Conservation (phyloP, 1,140 invertebrate species). For the Anoplolepis gracilipes region DNA sequence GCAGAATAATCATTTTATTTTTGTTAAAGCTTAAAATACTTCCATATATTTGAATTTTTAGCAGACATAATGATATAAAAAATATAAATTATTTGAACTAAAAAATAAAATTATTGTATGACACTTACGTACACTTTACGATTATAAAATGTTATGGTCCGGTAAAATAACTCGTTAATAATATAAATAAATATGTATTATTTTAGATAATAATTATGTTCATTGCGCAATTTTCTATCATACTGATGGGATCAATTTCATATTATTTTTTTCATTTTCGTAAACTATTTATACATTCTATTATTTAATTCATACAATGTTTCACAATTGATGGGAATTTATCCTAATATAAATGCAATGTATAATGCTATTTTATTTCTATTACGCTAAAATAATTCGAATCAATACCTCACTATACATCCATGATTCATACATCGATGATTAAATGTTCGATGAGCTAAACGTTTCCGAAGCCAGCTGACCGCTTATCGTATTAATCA, state of each 20-base stretch:
- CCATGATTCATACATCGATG: neutral
- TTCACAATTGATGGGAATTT: neutral
- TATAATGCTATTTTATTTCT: conserved; percentile 1
- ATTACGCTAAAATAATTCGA: neutral
- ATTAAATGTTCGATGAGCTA: neutral
- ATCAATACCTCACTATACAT: neutral
- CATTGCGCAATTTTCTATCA: conserved; percentile 28
- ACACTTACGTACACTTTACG: neutral
- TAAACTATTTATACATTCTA: conserved; percentile 7
- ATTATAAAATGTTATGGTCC: neutral
- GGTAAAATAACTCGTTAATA: conserved; percentile 28
- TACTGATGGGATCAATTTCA: conserved; percentile 36
- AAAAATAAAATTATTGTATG: neutral
- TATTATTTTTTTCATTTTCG: conserved; percentile 14
- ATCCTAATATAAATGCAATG: neutral
- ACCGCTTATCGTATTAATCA: neutral
- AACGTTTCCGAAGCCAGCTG: neutral
- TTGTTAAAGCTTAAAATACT: neutral
- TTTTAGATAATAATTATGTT: conserved; percentile 27
- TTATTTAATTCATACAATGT: neutral
- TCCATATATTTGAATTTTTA: neutral
- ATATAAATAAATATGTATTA: neutral
- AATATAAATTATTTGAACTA: neutral
- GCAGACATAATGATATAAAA: neutral
- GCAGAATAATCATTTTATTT: neutral